Base-by-base conservation (phyloP, 2,888 invertebrate genomes). In the Pollenia angustigena region DNA sequence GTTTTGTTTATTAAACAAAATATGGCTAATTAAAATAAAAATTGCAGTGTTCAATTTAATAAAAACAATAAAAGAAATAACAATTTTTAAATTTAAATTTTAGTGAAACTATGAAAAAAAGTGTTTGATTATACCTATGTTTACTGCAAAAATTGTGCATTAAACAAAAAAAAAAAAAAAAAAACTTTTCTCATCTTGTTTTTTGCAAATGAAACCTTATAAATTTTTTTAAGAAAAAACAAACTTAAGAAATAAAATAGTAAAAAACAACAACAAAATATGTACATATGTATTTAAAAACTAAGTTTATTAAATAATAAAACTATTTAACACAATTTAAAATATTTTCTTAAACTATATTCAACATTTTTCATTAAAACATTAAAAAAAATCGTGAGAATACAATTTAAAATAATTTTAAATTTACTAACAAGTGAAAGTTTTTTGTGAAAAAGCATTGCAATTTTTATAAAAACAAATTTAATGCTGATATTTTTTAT, bases 371-470 rank as follows among this genome's bases (percentile, higher is more conserved):
- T n/a, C n/a, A n/a, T n/a, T n/a, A n/a, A n/a, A n/a, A 68, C 4
- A 52, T 52, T 16, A 48, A 48, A 52, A 66, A 54, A 48, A 56
- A 52, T 52, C 18, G 11, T 32, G 52, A 71, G n/a, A 68, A 56
- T 44, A 50, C 42, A 69, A 0, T 16, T 69, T 40, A 68, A 32
- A 75, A 11, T 40, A 75, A 50, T 10, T 32, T 32, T 62, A 84
- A 48, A 76, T 12, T 40, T 56, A 50, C 40, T 6, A 75, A 75
- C 83, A 72, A 86, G 80, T 86, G 82, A 86, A 85, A 85, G 81
- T 78, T 58, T 62, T 40, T 10, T 16, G 10, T 32, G 4, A 32
- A 32, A 32, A 32, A 32, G 4, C 32, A 32, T 32, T 32, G 4
- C 32, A 6, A 32, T 40, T 10, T 62, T 16, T 23, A 1, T 12